Base-by-base conservation (phyloP, 2,113 vertebrate species). In the Siphamia tubifer region DNA sequence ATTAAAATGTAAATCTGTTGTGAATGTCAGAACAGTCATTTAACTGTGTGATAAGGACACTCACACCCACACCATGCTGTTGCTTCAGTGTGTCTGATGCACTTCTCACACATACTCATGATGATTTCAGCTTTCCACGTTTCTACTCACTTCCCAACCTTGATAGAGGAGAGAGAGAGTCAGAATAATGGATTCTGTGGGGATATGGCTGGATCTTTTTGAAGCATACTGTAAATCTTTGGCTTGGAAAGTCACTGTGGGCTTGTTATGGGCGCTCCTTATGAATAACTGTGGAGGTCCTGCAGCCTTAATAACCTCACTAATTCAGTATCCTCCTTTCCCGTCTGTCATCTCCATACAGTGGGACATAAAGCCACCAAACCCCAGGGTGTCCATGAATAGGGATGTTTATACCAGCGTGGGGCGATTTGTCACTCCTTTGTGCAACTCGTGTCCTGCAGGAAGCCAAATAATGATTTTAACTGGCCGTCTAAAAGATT, bases 401-500 rank as follows among this genome's bases (percentile, higher is more conserved):
- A 38, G 62, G 52, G 35, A 73, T 82, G 79, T 85, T 87, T 85
- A 82, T 70, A 81, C 74, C 77, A 35, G 63, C 57, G 17, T 21
- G 60, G 32, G 54, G 74, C 60, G 8, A 87, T 91, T 79, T 81
- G 86, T 90, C 84, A 81, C 81, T 80, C 52, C 60, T 69, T 58
- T 67, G 79, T 5, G 36, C 68, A 84, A 72, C 81, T 74, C 42
- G 81, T 82, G 81, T 86, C 81, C 80, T 55, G 70, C 77, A 86
- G 73, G 81, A 89, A 85, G 84, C 88, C 90, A 88, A 88, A 87
- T 88, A 87, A 86, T 89, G 86, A 86, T 87, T 88, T 89, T 83
- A 88, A 88, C 77, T 76, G 76, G 74, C 83, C 42, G 70, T 83
- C 86, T 60, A 11, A 48, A 79, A 87, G 88, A 91, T 90, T 69